Base-by-base conservation (phyloP, 2,797 vertebrate species). In the Coranthus polyacanthus region DNA sequence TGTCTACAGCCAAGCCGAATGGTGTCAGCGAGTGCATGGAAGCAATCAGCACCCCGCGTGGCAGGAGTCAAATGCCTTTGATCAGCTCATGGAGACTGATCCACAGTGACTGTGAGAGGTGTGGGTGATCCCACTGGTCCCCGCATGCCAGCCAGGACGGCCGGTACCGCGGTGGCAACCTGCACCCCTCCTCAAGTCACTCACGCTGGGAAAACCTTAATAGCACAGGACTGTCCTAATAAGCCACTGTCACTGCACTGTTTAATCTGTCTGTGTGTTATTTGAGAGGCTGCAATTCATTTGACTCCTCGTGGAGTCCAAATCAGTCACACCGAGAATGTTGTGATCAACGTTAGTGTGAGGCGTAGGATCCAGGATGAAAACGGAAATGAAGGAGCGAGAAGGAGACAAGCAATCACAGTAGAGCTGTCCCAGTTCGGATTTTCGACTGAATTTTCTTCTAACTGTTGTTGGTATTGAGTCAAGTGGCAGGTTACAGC, bases 1-100 rank as follows among this genome's bases (percentile, higher is more conserved):
- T 51, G 80, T 86, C 82, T 79, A 81, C 76, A 75, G 76, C 80
- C 72, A 56, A 77, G 74, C 70, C 16, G 26, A 72, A 78, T 55
- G 37, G 66, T 85, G 86, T 89, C 86, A 88, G 58, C 1, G 60
- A 79, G 83, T 78, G 81, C 82, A 85, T 78, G 68, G 74, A 86
- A 26, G 81, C 87, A 79, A 84, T 88, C 84, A 83, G 72, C 74
- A 37, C 73, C 81, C 82, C 17, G 39, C 55, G 39, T 80, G 82
- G 85, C 78, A 44, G 47, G 42, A 84, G 78, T 79, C 80, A 78
- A 49, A 88, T 37, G 79, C 74, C 86, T 87, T 88, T 84, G 85
- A 88, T 89, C 85, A 84, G 69, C 72, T 79, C 78, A 61, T 22
- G 69, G 77, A 85, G 69, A 72, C 75, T 68, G 82, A 86, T 83